These are phyloP conservation scores for Mirza zaza DNA, from an alignment of 2,113 vertebrate species.

Conservation along the genomic window DNA sequence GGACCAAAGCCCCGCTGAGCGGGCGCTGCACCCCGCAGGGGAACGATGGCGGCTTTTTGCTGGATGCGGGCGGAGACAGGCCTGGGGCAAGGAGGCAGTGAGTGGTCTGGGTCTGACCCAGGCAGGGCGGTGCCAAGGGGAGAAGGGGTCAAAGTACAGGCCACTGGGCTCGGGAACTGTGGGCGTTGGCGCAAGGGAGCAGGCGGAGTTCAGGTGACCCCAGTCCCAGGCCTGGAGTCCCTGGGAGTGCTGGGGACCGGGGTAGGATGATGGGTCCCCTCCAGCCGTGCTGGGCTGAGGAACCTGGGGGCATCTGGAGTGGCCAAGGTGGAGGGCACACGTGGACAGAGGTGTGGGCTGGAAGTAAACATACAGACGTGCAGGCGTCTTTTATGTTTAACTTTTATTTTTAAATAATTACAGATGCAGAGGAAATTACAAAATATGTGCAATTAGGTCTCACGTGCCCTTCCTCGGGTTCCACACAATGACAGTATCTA, in stretches of 20 bases:
- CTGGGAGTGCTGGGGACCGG: rapidly evolving
- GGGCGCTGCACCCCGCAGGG: not conserved
- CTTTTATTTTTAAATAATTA: not conserved
- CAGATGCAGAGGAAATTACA: not conserved
- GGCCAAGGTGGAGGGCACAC: not conserved
- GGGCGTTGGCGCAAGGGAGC: not conserved
- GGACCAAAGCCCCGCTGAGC: not conserved
- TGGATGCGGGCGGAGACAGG: not conserved
- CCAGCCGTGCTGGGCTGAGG: not conserved
- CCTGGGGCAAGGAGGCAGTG: too few species aligned
- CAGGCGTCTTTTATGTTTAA: not conserved
- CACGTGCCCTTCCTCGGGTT: not conserved
- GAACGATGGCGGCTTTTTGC: rapidly evolving
- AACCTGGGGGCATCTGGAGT: not conserved
- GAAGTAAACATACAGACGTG: not conserved
- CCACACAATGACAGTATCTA: rapidly evolving
- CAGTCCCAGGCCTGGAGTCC: too few species aligned
- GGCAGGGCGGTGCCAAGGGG: not conserved
- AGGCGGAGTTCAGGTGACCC: not conserved
- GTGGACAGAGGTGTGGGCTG: not conserved
- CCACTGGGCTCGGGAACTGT: not conserved
- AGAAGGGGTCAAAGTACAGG: not conserved
- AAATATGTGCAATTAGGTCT: not conserved
- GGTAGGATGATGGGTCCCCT: not conserved
- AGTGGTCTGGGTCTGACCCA: too few species aligned